These are phyloP conservation scores for Miltochrista miniata DNA, from an alignment of 2,888 invertebrate species.

Conservation along the genomic window DNA sequence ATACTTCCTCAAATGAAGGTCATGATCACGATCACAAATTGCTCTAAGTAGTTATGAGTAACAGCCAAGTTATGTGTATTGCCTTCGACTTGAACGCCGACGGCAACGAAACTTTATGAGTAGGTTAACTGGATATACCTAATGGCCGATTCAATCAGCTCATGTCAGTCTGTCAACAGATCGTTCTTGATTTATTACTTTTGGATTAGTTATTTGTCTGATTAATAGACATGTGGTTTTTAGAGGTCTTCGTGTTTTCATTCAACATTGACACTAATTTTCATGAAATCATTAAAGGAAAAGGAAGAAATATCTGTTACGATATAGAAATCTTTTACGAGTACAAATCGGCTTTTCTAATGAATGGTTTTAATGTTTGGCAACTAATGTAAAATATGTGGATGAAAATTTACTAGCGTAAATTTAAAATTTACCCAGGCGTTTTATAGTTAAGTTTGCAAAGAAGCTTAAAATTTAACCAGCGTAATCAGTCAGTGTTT, in stretches of 20 bases:
- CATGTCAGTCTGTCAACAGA: conserved; percentile 10
- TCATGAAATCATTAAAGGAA: neutral
- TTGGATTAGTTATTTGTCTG: conserved; percentile 9
- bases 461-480: no score
- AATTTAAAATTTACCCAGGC: no score
- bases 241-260: conserved; percentile 13
- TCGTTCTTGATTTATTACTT: conserved; percentile 18
- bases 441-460: no score
- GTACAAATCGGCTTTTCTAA: no score
- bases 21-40: no score
- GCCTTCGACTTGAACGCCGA: conserved; percentile 40
- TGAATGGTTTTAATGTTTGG: no score
- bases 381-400: no score
- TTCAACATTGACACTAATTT: conserved; percentile 29
- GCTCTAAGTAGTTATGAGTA: conserved; percentile 33
- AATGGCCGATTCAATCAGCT: conserved; percentile 1
- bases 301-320: neutral
- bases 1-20: no score
- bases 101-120: conserved; percentile 27
- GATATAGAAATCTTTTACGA: no score
- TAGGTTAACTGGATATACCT: neutral
- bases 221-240: conserved; percentile 2
- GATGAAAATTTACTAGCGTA: no score
- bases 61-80: conserved; percentile 16
- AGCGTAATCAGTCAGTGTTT: no score